Conservation (phyloP, 2,113 vertebrate genomes). For the Campylomormyrus numenius region DNA sequence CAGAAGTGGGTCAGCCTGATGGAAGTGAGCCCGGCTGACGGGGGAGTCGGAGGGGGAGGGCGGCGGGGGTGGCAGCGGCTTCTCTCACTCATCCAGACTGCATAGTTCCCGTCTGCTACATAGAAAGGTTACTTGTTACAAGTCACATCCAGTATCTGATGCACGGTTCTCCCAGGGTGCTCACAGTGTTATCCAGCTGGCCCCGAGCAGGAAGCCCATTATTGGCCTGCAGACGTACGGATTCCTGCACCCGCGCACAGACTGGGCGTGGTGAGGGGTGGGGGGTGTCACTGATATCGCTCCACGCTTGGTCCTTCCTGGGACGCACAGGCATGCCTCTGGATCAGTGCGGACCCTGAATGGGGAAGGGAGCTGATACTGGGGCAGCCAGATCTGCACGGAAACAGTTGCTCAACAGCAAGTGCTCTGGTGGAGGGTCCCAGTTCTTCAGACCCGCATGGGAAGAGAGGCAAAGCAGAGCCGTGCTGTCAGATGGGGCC, state of each 20-base stretch:
- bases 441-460: not conserved
- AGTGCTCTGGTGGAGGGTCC: not conserved
- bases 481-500: not conserved
- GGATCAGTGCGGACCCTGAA: not conserved
- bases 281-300: not conserved
- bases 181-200: not conserved
- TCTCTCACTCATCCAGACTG: not conserved
- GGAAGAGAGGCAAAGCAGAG: not conserved
- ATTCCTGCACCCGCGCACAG: not conserved
- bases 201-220: not conserved
- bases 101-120: not conserved
- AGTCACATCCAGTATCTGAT: not conserved
- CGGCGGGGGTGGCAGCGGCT: not conserved
- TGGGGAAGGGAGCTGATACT: not conserved
- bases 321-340: not conserved
- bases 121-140: not conserved
- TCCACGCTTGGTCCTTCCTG: not conserved
- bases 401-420: not conserved
- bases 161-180: not conserved
- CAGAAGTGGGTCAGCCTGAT: conserved; percentile 34
- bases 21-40: conserved; percentile 20
- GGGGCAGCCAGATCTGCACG: not conserved
- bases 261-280: not conserved
- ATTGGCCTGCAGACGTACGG: not conserved
- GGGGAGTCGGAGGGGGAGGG: not conserved